phyloP scores from a whole-genome alignment of 2,888 invertebrate species.

The Drosophila meridiana region DNA sequence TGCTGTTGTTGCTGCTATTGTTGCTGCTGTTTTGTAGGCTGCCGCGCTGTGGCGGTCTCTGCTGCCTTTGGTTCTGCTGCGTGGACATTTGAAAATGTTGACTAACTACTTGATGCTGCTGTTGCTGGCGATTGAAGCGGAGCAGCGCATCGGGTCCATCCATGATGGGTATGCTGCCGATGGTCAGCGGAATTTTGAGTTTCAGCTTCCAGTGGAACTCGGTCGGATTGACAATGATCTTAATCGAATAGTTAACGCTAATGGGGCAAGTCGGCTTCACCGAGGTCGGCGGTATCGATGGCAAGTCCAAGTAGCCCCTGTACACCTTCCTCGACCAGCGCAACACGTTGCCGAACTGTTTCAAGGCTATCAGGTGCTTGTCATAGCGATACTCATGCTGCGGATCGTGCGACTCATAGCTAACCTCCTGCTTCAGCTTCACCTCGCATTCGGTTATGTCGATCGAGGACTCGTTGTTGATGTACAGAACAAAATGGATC shows the following conservation, averaged over 20 bases:
- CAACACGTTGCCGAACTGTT: conserved; percentile 87
- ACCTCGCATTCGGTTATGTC: conserved; percentile 88
- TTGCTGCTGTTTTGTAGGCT: conserved; percentile 26
- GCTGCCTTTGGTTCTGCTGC: conserved; percentile 59
- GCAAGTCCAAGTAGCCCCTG: conserved; percentile 88
- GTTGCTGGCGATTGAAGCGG: conserved; percentile 67
- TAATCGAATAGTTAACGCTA: conserved; percentile 90
- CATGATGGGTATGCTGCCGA: conserved; percentile 87
- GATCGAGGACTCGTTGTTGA: conserved; percentile 91
- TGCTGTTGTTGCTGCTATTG: conserved; percentile 35
- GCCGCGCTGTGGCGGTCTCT: conserved; percentile 44
- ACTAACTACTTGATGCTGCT: conserved; percentile 77
- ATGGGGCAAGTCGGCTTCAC: conserved; percentile 90
- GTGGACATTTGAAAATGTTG: conserved; percentile 74
- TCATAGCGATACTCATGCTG: conserved; percentile 84
- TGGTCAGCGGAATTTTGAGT: conserved; percentile 88
- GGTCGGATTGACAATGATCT: conserved; percentile 87
- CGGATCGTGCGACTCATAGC: conserved; percentile 84
- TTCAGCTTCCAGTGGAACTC: conserved; percentile 89
- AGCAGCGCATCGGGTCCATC: conserved; percentile 85
- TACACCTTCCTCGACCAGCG: conserved; percentile 88
- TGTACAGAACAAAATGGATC: conserved; percentile 89
- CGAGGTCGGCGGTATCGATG: conserved; percentile 91
- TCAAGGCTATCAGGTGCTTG: conserved; percentile 82
- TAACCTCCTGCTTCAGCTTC: conserved; percentile 88